These are phyloP conservation scores for Rhadina sibilatrix DNA, from an alignment of 2,113 vertebrate genomes.

Conservation along the genomic window DNA sequence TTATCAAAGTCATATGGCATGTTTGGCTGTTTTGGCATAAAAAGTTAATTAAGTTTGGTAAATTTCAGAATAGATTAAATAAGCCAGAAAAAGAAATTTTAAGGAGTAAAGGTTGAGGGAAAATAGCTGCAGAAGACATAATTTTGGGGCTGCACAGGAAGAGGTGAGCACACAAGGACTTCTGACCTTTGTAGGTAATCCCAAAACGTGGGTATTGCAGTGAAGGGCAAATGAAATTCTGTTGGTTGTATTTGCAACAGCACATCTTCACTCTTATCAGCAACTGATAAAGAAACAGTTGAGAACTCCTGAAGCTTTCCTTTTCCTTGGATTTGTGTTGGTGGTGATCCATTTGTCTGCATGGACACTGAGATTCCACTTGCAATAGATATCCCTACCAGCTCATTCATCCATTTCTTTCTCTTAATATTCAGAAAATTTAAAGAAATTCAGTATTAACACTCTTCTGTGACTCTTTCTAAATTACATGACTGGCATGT, in stretches of 20 bases:
- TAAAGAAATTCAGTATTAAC: not conserved
- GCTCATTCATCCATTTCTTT: not conserved
- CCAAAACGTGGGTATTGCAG: not conserved
- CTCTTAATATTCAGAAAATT: not conserved
- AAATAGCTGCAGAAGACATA: not conserved
- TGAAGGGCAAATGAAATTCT: not conserved
- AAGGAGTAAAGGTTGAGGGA: not conserved
- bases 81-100: not conserved
- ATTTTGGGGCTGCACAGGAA: not conserved
- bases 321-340: not conserved
- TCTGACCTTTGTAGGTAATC: not conserved
- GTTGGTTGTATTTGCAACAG: not conserved
- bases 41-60: not conserved
- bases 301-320: not conserved
- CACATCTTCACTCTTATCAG: not conserved
- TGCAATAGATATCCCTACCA: not conserved
- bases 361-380: not conserved
- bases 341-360: not conserved
- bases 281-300: not conserved
- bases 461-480: not conserved
- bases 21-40: not conserved
- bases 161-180: not conserved
- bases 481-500: rapidly evolving
- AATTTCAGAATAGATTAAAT: not conserved
- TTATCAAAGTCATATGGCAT: not conserved